These are phyloP conservation scores for Hiodon alosoides DNA, from an alignment of 2,113 vertebrate genomes.

Conservation along the genomic window DNA sequence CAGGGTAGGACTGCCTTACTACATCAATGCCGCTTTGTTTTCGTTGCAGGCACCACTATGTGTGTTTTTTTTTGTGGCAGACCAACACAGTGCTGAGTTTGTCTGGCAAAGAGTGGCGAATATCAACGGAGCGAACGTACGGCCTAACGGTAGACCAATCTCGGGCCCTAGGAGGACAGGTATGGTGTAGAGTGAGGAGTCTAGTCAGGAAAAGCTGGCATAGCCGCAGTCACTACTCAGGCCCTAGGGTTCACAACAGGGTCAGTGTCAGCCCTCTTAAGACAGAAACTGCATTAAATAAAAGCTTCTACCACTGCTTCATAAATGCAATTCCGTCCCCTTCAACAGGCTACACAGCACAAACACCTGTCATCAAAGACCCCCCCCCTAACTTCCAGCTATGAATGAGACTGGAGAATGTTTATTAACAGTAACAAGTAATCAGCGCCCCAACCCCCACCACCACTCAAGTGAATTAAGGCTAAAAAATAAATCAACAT, in stretches of 20 bases:
- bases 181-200: conserved; percentile 17
- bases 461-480: conserved; percentile 18
- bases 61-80: conserved; percentile 50
- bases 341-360: too few species aligned
- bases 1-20: neutral
- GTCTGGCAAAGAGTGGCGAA: conserved; percentile 58
- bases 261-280: conserved; percentile 31
- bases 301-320: too few species aligned
- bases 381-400: neutral
- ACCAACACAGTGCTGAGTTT: conserved; percentile 46
- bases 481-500: conserved; percentile 36
- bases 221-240: neutral
- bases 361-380: neutral
- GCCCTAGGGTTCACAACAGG: conserved; percentile 30
- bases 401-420: conserved; percentile 22
- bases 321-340: too few species aligned
- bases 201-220: conserved; percentile 49
- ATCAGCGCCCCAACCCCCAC: conserved; percentile 5
- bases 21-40: too few species aligned
- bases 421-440: conserved; percentile 17
- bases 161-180: neutral
- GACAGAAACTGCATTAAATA: neutral
- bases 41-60: too few species aligned
- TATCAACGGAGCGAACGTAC: conserved; percentile 51
- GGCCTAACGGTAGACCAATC: conserved; percentile 51